These are phyloP conservation scores for Saccostrea cuccullata DNA, from an alignment of 1,140 invertebrate genomes.

Conservation along the genomic window DNA sequence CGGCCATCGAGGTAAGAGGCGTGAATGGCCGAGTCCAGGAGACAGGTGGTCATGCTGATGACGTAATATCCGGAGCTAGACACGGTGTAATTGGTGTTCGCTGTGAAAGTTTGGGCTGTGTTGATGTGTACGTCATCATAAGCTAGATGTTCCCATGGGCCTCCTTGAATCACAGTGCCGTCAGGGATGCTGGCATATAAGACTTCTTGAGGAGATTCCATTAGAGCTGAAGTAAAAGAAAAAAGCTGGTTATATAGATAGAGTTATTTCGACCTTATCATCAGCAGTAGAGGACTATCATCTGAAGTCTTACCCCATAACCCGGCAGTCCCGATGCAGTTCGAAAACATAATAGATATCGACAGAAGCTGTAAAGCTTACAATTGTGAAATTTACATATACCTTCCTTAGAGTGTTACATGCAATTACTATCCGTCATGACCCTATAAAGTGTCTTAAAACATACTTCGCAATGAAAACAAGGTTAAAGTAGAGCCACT, in stretches of 20 bases:
- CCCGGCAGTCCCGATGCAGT: not conserved
- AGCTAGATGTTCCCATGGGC: not conserved
- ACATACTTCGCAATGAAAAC: not conserved
- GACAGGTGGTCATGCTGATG: not conserved
- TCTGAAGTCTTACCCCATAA: not conserved
- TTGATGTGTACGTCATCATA: not conserved
- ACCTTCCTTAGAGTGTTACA: not conserved
- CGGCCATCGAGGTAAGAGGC: not conserved
- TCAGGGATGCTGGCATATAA: not conserved
- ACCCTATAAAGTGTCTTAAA: not conserved
- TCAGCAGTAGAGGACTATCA: not conserved
- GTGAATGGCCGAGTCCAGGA: not conserved
- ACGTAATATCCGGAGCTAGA: not conserved
- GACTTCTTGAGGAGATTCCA: not conserved
- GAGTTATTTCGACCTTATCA: not conserved
- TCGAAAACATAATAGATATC: not conserved
- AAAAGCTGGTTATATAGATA: not conserved
- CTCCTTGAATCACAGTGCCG: not conserved
- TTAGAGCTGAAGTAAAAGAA: not conserved
- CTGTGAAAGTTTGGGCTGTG: not conserved
- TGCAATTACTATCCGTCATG: not conserved
- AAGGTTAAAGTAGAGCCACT: not conserved
- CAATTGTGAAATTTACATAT: not conserved
- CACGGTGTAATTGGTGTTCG: not conserved
- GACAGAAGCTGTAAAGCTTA: not conserved